Evolutionary conservation across 1,140 invertebrate species (phyloP).

Genomic region (Apocrypta bakeri): DNA sequence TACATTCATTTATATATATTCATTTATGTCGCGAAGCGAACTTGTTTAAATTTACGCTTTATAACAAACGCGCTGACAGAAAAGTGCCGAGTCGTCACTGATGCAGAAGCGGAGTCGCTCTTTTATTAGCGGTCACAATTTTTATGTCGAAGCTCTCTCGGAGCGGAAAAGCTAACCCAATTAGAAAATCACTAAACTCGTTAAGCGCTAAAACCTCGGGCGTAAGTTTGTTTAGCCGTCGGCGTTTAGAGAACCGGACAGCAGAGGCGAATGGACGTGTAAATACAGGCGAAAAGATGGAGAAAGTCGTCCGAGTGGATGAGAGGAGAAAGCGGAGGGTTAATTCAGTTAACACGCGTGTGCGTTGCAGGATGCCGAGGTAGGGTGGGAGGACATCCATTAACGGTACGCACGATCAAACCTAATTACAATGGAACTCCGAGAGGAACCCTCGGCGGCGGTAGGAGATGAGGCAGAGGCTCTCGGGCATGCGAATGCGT

Average conservation of each 20-base stretch:
- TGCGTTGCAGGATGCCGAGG: background rate
- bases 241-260: constrained; percentile 35
- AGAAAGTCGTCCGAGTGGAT: constrained; percentile 16
- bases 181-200: constrained; percentile 53
- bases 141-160: background rate
- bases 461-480: background rate
- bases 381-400: background rate
- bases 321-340: background rate
- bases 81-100: background rate
- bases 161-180: constrained; percentile 35
- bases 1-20: too few species aligned
- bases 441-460: too few species aligned
- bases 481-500: background rate
- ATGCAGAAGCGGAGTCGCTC: background rate
- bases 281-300: constrained; percentile 19
- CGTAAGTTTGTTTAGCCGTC: constrained; percentile 47
- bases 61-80: too few species aligned
- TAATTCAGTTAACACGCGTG: constrained; percentile 35
- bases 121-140: constrained; percentile 28
- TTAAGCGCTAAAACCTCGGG: constrained; percentile 47
- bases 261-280: constrained; percentile 16
- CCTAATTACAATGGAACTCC: constrained; percentile 43
- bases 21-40: too few species aligned
- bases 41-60: too few species aligned
- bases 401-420: constrained; percentile 43